Evolutionary conservation across 2,797 vertebrate species (phyloP).

Genomic region (Leptoclinus maculatus): DNA sequence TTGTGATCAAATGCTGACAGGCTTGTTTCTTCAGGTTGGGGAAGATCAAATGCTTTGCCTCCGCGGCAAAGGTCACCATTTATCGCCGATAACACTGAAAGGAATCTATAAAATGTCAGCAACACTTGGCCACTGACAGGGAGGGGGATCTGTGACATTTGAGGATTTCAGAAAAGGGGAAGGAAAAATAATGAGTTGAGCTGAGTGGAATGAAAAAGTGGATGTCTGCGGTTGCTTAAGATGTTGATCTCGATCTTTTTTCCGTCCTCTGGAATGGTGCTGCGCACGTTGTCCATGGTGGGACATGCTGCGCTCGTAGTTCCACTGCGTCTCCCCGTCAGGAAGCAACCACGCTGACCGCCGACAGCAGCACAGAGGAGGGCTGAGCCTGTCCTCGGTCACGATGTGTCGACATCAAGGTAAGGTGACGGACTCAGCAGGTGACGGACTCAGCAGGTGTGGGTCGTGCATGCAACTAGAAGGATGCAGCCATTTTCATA

Average conservation of each 20-base stretch:
- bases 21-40: constrained; percentile 36
- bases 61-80: constrained; percentile 67
- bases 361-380: neutral
- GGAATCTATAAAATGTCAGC: constrained; percentile 72
- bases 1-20: constrained; percentile 28
- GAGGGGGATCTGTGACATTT: constrained; percentile 64
- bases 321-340: constrained; percentile 1
- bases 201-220: constrained; percentile 18
- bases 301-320: neutral
- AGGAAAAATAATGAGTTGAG: constrained; percentile 44
- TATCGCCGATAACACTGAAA: constrained; percentile 58
- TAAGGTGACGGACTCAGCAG: neutral
- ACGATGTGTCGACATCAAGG: neutral
- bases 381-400: too few relatives aligned
- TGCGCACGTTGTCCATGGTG: neutral
- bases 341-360: neutral
- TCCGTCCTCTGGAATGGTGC: neutral
- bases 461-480: neutral
- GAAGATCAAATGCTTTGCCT: constrained; percentile 45
- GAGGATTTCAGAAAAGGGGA: constrained; percentile 29
- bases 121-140: constrained; percentile 42
- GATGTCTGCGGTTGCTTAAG: constrained; percentile 1
- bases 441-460: neutral
- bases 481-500: neutral
- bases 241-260: neutral